phyloP scores from a whole-genome alignment of 2,888 invertebrate genomes.

The Xylota sylvarum region DNA sequence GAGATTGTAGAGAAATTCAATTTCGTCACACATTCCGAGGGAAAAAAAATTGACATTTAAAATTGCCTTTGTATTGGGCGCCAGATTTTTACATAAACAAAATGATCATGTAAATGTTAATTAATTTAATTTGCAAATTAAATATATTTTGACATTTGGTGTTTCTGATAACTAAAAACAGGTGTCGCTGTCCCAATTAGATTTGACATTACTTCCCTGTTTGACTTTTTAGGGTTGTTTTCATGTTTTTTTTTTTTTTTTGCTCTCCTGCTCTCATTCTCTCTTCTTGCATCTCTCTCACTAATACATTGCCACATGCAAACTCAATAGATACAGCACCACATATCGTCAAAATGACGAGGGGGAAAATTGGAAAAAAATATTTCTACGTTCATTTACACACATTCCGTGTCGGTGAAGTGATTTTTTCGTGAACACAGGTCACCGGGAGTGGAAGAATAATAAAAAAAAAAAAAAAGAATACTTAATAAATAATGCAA shows the following conservation, averaged over 20 bases:
- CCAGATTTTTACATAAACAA: not conserved
- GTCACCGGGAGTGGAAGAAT: conserved; percentile 66
- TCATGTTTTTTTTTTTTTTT: conserved; percentile 44
- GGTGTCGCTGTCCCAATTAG: conserved; percentile 73
- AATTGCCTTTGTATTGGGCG: not conserved
- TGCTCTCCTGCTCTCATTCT: conserved; percentile 22
- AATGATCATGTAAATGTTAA: not conserved
- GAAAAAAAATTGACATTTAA: not conserved
- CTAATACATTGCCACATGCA: not conserved
- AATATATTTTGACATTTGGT: conserved; percentile 20
- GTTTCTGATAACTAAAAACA: conserved; percentile 53
- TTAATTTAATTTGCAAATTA: not conserved
- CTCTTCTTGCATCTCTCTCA: conserved; percentile 29
- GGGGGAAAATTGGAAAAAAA: conserved; percentile 75
- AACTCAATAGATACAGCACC: conserved; percentile 61
- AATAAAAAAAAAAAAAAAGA: conserved; percentile 31
- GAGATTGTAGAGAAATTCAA: conserved; percentile 32
- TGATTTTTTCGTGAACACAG: conserved; percentile 75
- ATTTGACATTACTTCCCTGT: conserved; percentile 69
- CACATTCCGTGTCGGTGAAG: conserved; percentile 77
- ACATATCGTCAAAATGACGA: conserved; percentile 57
- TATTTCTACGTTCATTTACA: conserved; percentile 77
- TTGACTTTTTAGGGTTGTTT: conserved; percentile 73
- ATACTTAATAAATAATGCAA: conserved; percentile 58
- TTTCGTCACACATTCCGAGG: conserved; percentile 34